Percentiles rank a stretch among this genome's conserved stretches.
These are phyloP conservation scores for Catamblyrhynchus diadema DNA, from an alignment of 2,797 vertebrate species.

Conservation along the genomic window DNA sequence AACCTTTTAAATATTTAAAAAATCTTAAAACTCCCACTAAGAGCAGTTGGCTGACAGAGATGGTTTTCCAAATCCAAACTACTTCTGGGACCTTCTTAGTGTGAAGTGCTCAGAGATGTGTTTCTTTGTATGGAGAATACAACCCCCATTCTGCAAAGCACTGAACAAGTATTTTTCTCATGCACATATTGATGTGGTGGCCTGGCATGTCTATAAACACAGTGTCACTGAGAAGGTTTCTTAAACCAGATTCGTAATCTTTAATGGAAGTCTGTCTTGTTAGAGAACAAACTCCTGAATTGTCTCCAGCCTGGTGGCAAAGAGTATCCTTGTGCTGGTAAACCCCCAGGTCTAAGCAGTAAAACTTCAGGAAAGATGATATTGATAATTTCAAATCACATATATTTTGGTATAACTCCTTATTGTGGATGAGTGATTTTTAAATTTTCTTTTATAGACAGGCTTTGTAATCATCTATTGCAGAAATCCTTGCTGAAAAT, in stretches of 20 bases:
- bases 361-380: neutral
- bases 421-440: neutral
- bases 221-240: neutral
- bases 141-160: neutral
- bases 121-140: neutral
- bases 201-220: neutral
- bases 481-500: neutral
- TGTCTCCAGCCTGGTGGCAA: neutral
- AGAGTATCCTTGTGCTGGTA: neutral
- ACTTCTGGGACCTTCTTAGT: neutral
- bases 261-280: neutral
- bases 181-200: fast-evolving
- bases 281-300: neutral
- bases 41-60: neutral
- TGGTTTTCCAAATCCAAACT: neutral
- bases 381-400: neutral
- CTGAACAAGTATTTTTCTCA: neutral
- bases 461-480: neutral
- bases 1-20: neutral
- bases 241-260: neutral
- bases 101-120: neutral
- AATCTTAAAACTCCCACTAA: neutral
- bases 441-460: neutral
- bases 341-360: neutral
- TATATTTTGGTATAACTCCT: neutral